Evolutionary conservation across 2,797 vertebrate genomes (phyloP), one percentile per base, ranked within the genome.

Genomic region (Mustela erminea): DNA sequence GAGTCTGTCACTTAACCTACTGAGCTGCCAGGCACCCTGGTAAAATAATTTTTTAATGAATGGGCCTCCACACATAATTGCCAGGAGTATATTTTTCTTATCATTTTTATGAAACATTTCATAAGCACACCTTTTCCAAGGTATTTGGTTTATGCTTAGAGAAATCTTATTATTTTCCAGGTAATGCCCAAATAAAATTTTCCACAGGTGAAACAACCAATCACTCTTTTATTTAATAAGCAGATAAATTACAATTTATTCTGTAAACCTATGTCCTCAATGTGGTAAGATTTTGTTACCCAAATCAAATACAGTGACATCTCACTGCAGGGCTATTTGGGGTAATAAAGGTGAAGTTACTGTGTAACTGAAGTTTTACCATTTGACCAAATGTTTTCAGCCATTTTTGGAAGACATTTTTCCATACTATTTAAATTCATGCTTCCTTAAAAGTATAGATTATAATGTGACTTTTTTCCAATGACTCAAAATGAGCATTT

Each of bases 91-190:
- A 43, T 93, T 88, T 86, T 86, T 85, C 14, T 70, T 70, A 77
- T 1, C 0, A 0, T 58, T 75, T 41, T 70, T 84, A 23, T 56
- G 20, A 20, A 52, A 14, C 2, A 0, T 77, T 92, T 60, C 32
- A 8, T 49, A 81, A 75, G 17, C 21, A 25, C 10, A 32, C 7
- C 8, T 43, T 95, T 93, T 62, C 17, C 23, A 74, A 81, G 56
- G 43, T 78, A 60, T 74, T 95, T 94, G 43, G 12, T 66, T 66
- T 82, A 15, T 81, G 14, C 43, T 83, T 92, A 82, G 29, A 29
- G 38, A 95, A 87, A 77, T 90, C 14, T n/a, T 80, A 15, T 38
- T 88, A 90, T 96, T 81, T 96, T 81, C 49, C 54, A 87, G 32
- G 18, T 85, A n/a, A 29, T 46, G 13, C 8, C 56, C 14, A 56